Percentiles rank a stretch among this genome's conserved stretches.
phyloP scores from a whole-genome alignment of 2,113 vertebrate species.

The Procavia capensis region DNA sequence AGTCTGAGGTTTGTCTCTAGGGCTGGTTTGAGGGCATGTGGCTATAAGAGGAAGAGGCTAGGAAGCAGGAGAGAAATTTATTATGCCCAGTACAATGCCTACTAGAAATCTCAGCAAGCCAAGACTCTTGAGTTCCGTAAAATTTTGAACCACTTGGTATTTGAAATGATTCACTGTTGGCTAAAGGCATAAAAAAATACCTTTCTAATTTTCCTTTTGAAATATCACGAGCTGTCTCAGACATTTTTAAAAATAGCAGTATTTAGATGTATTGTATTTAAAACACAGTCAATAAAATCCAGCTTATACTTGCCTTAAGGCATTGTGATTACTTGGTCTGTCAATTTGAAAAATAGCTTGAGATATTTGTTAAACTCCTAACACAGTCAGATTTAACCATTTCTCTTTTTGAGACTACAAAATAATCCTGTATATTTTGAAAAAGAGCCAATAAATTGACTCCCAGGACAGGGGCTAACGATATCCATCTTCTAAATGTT shows the following conservation, averaged over 20 bases:
- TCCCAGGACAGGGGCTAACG: slow-evolving; percentile 3
- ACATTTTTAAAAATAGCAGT: slow-evolving; percentile 52
- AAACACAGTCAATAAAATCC: slow-evolving; percentile 42
- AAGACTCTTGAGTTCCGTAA: slow-evolving; percentile 34
- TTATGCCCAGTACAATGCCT: slow-evolving; percentile 57
- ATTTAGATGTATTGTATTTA: slow-evolving; percentile 63
- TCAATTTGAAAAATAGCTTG: slow-evolving; percentile 64
- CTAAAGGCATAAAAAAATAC: slow-evolving; percentile 64
- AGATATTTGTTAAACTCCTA: slow-evolving; percentile 41
- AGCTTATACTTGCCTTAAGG: slow-evolving; percentile 55
- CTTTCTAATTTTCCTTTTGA: slow-evolving; percentile 70
- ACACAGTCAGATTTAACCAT: slow-evolving; percentile 21
- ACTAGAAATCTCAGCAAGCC: slow-evolving; percentile 33
- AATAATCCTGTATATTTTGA: slow-evolving; percentile 45
- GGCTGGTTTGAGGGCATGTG: slow-evolving; percentile 44
- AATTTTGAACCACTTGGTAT: slow-evolving; percentile 65
- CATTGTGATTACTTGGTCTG: slow-evolving; percentile 17
- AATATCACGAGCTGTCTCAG: slow-evolving; percentile 67
- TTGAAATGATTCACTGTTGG: slow-evolving; percentile 71
- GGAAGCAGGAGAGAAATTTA: slow-evolving; percentile 49
- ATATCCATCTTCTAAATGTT: slow-evolving; percentile 36
- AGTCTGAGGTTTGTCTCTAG: slow-evolving; percentile 60
- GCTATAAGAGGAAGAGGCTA: slow-evolving; percentile 47
- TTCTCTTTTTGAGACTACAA: slow-evolving; percentile 32
- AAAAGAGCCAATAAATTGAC: slow-evolving; percentile 44